phyloP scores from a whole-genome alignment of 2,113 vertebrate genomes.

The Echinops telfairi region DNA sequence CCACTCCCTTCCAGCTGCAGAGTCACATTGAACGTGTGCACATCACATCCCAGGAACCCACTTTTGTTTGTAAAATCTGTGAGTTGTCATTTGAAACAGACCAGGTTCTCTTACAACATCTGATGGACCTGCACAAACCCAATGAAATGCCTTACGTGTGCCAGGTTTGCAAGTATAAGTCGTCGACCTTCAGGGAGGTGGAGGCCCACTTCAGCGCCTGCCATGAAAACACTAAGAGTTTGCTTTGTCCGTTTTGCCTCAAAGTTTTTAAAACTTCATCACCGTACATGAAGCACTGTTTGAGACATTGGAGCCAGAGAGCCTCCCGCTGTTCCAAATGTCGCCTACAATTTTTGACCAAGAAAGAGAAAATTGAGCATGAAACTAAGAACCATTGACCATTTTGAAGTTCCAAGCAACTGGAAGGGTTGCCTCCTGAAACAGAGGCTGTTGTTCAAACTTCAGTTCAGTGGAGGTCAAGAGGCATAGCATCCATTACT shows the following conservation, averaged over 20 bases:
- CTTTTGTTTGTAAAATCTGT: constrained; percentile 95
- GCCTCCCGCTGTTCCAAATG: constrained; percentile 35
- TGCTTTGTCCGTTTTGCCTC: constrained; percentile 96
- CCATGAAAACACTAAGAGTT: constrained; percentile 94
- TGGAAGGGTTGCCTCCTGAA: background rate
- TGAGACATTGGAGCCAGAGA: background rate
- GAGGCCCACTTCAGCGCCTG: constrained; percentile 93
- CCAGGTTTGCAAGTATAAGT: constrained; percentile 95
- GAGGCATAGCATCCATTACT: background rate
- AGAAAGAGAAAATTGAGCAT: background rate
- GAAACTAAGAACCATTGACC: constrained; percentile 25
- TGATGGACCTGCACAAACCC: constrained; percentile 96
- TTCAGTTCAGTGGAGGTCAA: background rate
- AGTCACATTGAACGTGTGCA: constrained; percentile 96
- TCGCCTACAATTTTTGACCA: constrained; percentile 50
- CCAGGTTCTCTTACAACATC: constrained; percentile 95
- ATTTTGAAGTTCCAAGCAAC: constrained; percentile 28
- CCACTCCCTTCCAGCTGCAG: constrained; percentile 96
- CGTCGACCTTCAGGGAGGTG: constrained; percentile 94
- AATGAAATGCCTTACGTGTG: constrained; percentile 97
- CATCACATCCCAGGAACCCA: constrained; percentile 90
- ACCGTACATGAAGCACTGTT: constrained; percentile 93
- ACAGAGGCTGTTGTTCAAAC: background rate
- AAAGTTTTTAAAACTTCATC: constrained; percentile 92
- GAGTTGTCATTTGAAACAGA: constrained; percentile 84